Evolutionary conservation across 1,140 invertebrate species (phyloP), one percentile per base, ranked within the genome.

Genomic region (Papilio xuthus): DNA sequence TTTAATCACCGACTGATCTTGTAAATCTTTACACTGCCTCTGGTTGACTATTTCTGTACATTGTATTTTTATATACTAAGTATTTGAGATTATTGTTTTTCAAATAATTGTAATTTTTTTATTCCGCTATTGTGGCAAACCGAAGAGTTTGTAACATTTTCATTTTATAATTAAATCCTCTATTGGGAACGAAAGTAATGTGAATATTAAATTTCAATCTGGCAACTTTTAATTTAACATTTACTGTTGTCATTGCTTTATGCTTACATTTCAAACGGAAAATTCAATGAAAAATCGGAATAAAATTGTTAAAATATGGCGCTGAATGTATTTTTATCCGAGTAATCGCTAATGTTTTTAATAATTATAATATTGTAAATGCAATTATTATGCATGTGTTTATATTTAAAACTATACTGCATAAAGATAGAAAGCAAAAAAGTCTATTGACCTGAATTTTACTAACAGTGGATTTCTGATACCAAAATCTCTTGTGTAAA

Each of bases 21-120:
- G 23, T 67, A 32, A 67, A 67, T 15, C 60, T 67, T 67, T 67
- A 67, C 60, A 28, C 56, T 60, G 56, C 56, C 56, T 60, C 56
- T 28, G 60, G 15, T 67, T 67, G 60, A 67, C 60, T 67, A 15
- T 67, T 67, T 67, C 23, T 67, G 60, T 67, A 67, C 60, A 67
- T 67, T 67, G 60, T 67, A 67, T 67, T 67, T 63, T 28, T 67
- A 67, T 67, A 67, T 67, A 67, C 56, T 26, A 67, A 67, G 60
- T 28, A 67, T 67, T 15, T 28, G 60, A 67, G 60, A 67, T 67
- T 26, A 4, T 53, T 18, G 44, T 47, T 18, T 18, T 53, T 53
- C 20, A 20, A 53, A 1, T 53, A 8, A 53, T 53, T 53, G 18
- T 53, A 47, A 15, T 26, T 12, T 26, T 60, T 60, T 60, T 13